Evolutionary conservation across 2,888 invertebrate genomes (phyloP).

Genomic region (Glyphotaelius pellucidus): DNA sequence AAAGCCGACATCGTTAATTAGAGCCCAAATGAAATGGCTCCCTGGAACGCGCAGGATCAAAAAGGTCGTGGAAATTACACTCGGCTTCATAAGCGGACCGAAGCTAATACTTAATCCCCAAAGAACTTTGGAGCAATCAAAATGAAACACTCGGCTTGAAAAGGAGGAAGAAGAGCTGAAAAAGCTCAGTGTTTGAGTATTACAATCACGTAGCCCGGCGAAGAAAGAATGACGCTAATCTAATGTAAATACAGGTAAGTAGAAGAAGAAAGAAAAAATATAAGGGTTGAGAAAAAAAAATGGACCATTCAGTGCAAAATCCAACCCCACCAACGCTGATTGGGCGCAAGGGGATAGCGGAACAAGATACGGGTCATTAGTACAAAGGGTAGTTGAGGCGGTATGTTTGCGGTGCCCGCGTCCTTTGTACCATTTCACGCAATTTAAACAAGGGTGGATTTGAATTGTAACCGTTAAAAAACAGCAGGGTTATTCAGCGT

Average conservation of each 20-base stretch:
- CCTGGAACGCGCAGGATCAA: background rate
- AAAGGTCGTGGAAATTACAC: constrained; percentile 14
- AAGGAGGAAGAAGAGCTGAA: background rate
- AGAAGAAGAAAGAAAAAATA: constrained; percentile 34
- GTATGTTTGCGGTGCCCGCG: background rate
- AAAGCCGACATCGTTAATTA: background rate
- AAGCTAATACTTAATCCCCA: constrained; percentile 12
- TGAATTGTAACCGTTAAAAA: constrained; percentile 18
- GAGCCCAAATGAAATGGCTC: background rate
- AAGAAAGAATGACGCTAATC: constrained; percentile 60
- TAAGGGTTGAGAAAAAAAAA: constrained; percentile 52
- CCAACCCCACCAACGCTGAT: constrained; percentile 47
- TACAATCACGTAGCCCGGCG: constrained; percentile 51
- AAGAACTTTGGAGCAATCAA: constrained; percentile 23
- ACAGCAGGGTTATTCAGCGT: background rate
- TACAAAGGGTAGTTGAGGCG: constrained; percentile 23
- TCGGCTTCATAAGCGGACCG: constrained; percentile 11
- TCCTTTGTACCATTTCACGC: constrained; percentile 51
- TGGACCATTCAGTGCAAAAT: constrained; percentile 29
- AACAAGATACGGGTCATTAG: constrained; percentile 63
- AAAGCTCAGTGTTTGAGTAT: constrained; percentile 38
- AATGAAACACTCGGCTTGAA: constrained; percentile 19
- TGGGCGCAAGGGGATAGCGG: constrained; percentile 45
- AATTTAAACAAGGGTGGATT: constrained; percentile 42
- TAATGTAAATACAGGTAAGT: constrained; percentile 62